Conservation (phyloP, 2,888 invertebrate genomes). For the Pachydiplax longipennis region DNA sequence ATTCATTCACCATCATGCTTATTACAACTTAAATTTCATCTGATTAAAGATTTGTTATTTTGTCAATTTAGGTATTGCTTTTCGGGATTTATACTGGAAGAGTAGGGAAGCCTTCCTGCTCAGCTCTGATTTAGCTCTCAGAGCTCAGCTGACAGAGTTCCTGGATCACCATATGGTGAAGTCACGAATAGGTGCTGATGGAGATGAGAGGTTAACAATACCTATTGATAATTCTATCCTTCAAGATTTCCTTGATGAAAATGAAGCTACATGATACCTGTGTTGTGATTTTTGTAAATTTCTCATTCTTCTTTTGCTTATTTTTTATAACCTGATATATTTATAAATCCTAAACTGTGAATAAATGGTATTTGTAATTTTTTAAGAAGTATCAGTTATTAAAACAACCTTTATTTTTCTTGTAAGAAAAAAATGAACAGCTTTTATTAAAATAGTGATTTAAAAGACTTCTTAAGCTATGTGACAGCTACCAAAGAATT, state of each 20-base stretch:
- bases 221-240: slow-evolving; percentile 77
- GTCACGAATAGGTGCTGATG: slow-evolving; percentile 79
- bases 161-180: slow-evolving; percentile 92
- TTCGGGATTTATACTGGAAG: slow-evolving; percentile 84
- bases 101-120: slow-evolving; percentile 91
- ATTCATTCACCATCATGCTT: too few relatives aligned
- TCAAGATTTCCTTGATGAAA: slow-evolving; percentile 68
- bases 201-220: slow-evolving; percentile 81
- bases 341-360: too few relatives aligned
- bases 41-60: not conserved
- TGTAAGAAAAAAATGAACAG: too few relatives aligned
- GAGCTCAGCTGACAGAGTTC: slow-evolving; percentile 94
- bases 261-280: not conserved
- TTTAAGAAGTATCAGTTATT: too few relatives aligned
- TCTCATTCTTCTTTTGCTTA: not conserved
- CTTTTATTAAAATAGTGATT: too few relatives aligned
- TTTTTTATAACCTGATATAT: not conserved
- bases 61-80: slow-evolving; percentile 75
- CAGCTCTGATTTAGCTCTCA: slow-evolving; percentile 88
- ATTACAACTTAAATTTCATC: too few relatives aligned
- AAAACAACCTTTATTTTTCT: too few relatives aligned
- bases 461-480: too few relatives aligned
- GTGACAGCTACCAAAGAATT: too few relatives aligned
- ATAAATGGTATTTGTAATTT: too few relatives aligned
- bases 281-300: not conserved